Base-by-base conservation (phyloP, 2,888 invertebrate genomes). In the Patella caerulea region DNA sequence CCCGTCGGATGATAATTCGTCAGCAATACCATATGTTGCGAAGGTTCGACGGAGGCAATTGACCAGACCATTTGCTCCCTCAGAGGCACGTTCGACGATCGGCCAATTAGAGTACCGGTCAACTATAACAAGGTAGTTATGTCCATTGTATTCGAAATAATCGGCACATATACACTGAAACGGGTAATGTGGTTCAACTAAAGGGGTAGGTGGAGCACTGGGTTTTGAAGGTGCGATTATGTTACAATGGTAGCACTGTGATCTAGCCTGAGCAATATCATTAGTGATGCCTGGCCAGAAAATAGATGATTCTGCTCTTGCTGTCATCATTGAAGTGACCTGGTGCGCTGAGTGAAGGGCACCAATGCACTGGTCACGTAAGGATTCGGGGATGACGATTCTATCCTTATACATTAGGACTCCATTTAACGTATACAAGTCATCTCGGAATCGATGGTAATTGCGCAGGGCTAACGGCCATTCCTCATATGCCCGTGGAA, bases 341-440 rank as follows among this genome's bases (percentile, higher is more conserved):
- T 85, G 86, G 71, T 86, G 86, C 24, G 85, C 87, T 15, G 86
- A 79, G 71, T 87, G 84, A 1, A 86, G 78, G 0, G 82, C 74
- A 2, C 12, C 45, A 0, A 86, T 65, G 2, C 84, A 72, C 14
- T 78, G 75, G 2, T 69, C 14, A 9, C 84, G 65, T 11, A 86
- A 84, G 4, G 81, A 74, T 3, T 81, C 81, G 2, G 84, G 86
- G 2, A 86, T 82, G 9, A 86, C 78, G 34, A 86, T 56, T 12
- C 83, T 76, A 55, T 85, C 83, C 34, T 82, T 83, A 75, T 82
- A 82, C 11, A 83, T 55, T 14, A 82, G 29, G 5, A 82, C 80
- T n/a, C 82, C 84, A 55, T 79, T 77, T 56, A 73, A n/a, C 5
- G 71, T 72, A 53, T 70, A 52, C 2, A 81, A 59, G 72, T 76